Evolutionary conservation across 2,888 invertebrate species (phyloP), one percentile per base, ranked within the genome.

Genomic region (Bibio marci): DNA sequence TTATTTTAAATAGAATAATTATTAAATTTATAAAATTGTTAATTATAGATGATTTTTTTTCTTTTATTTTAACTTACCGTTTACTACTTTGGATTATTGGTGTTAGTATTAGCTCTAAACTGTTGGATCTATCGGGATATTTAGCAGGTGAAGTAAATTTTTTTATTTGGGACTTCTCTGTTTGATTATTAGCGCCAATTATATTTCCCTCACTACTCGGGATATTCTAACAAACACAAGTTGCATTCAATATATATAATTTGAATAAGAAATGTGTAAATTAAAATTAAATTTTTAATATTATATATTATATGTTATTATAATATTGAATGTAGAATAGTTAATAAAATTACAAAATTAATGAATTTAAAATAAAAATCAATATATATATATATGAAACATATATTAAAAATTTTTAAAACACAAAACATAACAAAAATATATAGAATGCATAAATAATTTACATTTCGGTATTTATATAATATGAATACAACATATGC

Each of bases 51-150:
- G 17, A 22, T 18, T 35, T 7, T 6, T 35, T n/a, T 15, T 36
- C 15, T 7, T 12, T 6, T 15, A 25, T 14, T 6, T 28, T 14
- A 59, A 62, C 62, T 62, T 61, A 62, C 62, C 62, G 59, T 54
- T 59, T 57, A 59, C 62, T 62, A 60, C 62, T 62, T 59, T 62
- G 62, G 48, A 62, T 62, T 54, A 62, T 62, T 60, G 62, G 62
- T 55, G 62, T 59, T 53, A 62, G 58, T 56, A 62, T 62, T 55
- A 62, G 57, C 56, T 62, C 62, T 59, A 62, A 56, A 55, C 62
- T 62, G 55, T 60, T 59, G 56, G 62, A 59, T 58, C 59, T 60
- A 54, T 54, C 60, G 55, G 54, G 56, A 53, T 41, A 43, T 43
- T 46, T 47, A 44, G 22, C 34, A 39, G 15, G 28, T 18, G 37